Evolutionary conservation across 1,140 invertebrate genomes (phyloP), one percentile per base, ranked within the genome.

Genomic region (Sinella curviseta): DNA sequence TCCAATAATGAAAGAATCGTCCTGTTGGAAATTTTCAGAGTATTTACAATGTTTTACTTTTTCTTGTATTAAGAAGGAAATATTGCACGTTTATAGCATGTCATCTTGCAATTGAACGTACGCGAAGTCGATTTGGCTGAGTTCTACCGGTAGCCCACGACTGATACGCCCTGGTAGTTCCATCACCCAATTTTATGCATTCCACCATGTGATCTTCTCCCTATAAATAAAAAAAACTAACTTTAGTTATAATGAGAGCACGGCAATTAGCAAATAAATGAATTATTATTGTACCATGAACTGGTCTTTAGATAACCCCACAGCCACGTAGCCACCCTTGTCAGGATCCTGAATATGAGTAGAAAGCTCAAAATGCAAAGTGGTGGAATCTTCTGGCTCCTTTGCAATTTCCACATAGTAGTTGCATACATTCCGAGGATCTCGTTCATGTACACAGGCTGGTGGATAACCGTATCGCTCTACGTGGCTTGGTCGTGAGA

Each of bases 181-280:
- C 35, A 24, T 48, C 36, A 16, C 1, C 35, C 14, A 30, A 30
- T 26, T 39, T 36, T 2, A 75, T 24, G 35, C 74, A 75, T 75
- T 75, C 74, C 1, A 75, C 36, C 24, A 75, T 75, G 74, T 75
- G 34, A 48, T 75, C 74, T 12, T 75, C 36, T 1, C 39, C 74
- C 74, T 75, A 16, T 24, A 75, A 3, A 24, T 16, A 48, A 75
- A 75, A 75, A 24, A n/a, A 14, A 39, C 2, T 36, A 54, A 75
- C 8, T 31, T n/a, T n/a, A n/a, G n/a, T n/a, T n/a, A n/a, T n/a
- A n/a, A n/a, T n/a, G n/a, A n/a, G n/a, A n/a, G n/a, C n/a, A n/a
- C n/a, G n/a, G n/a, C n/a, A n/a, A n/a, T n/a, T n/a, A n/a, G n/a
- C n/a, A n/a, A n/a, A n/a, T n/a, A n/a, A 74, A 8, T 74, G 30